Evolutionary conservation across 2,888 invertebrate species (phyloP), one percentile per base, ranked within the genome.

Genomic region (Neuroscelio doddi): DNA sequence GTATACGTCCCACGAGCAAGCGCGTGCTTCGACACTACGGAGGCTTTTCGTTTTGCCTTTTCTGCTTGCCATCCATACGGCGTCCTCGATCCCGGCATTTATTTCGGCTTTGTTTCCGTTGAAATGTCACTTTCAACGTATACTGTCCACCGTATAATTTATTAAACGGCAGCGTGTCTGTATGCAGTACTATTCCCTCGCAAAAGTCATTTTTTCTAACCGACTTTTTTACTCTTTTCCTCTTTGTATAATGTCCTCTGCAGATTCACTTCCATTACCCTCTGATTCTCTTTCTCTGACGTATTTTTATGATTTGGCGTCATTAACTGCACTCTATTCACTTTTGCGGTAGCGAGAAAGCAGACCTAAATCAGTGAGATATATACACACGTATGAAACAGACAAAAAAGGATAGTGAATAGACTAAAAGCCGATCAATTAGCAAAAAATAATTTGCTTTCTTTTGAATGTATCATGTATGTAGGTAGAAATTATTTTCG

Each of bases 81-180:
- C 41, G 49, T 41, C 57, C 61, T 32, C 47, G 55, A 69, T 63
- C 56, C 46, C 41, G 56, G 41, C 62, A 69, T 70, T 64, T 66
- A 71, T 66, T 63, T 53, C 55, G 62, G 45, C 67, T 65, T 57
- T 59, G 68, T 68, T 71, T 63, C 63, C 64, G 61, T 38, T 64
- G 63, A 69, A 64, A 68, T 50, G 65, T 47, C 69, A 66, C 65
- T 65, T 65, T 70, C 64, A 59, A 64, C 62, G 57, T 45, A 57
- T 44, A 44, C 61, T 29, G 51, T 63, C 47, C 45, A 41, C 42
- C 34, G 59, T 65, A 68, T 73, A 71, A 71, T 73, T 73, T 71
- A 69, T 70, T 65, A 70, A 71, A 70, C 57, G 58, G 34, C 59
- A 27, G 49, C 57, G 42, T 51, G 27, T 12, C 12, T 29, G 57